Base-by-base conservation (phyloP, 2,797 vertebrate genomes). In the Chromobotia macracanthus region DNA sequence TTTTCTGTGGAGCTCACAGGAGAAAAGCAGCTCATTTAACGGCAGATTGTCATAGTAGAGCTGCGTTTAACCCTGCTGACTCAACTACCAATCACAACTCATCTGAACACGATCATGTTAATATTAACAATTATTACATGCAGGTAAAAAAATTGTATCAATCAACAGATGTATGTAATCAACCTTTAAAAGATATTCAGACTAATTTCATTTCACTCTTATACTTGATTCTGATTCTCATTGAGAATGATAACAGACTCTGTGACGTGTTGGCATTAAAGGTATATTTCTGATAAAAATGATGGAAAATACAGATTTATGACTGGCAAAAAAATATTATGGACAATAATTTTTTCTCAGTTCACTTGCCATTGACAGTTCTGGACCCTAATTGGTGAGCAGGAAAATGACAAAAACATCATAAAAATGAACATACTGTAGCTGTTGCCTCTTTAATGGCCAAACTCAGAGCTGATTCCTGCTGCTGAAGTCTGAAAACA, bases 401-500 rank as follows among this genome's bases (percentile, higher is more conserved):
- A 60, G 8, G 25, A 3, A 21, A 25, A 10, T 21, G 21, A 51
- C 15, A 71, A 3, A 7, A 44, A 44, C 11, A 44, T 44, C 5
- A 18, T 68, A 69, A 53, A 82, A 3, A 8, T 66, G 25, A 13
- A 38, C 95, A 95, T 95, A 97, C 96, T 93, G 96, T 95, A 53
- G 92, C 87, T 18, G 94, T 93, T 55, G 92, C 91, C 87, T 96
- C 95, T 87, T 94, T 95, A 88, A 96, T 93, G 82, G 94, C 92
- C 74, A 88, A 84, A 88, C 85, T 94, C 84, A 96, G 85, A 0
- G 88, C 90, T 28, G 91, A 91, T 76, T 95, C 94, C 86, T 93
- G 94, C 80, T 95, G 94, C 87, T 94, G 94, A 84, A 97, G 94
- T 89, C 96, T 97, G 82, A n/a, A 92, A 89, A 67, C 70, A 90